Conservation (phyloP, 2,113 vertebrate genomes). For the Chaetodon trifascialis region DNA sequence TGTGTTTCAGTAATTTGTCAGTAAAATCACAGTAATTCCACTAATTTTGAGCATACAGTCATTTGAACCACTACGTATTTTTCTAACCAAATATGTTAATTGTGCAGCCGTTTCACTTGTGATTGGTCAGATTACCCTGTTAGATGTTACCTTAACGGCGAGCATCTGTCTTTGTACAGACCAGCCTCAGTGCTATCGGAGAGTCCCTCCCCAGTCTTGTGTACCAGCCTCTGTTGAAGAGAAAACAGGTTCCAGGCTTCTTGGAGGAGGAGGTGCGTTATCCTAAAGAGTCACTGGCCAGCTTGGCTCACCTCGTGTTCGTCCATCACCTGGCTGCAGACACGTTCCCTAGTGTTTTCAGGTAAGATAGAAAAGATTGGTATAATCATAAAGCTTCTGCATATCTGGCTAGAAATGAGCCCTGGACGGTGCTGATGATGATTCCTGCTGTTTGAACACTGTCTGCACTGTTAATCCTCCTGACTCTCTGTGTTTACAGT, state of each 20-base stretch:
- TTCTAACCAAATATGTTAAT: not conserved
- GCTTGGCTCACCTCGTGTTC: constrained; percentile 92
- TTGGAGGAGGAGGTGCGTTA: constrained; percentile 89
- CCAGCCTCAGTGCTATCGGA: constrained; percentile 71
- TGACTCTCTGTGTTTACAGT: constrained; percentile 78
- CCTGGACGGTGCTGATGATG: not conserved
- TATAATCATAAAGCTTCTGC: not conserved
- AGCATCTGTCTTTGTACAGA: constrained; percentile 36
- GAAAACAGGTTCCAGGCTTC: constrained; percentile 82
- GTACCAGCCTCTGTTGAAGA: constrained; percentile 77
- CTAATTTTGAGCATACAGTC: not conserved
- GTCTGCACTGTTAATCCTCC: not conserved
- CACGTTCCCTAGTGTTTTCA: constrained; percentile 91
- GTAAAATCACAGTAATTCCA: not conserved
- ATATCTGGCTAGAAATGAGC: not conserved
- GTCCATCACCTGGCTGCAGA: constrained; percentile 91
- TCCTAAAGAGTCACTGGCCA: constrained; percentile 89
- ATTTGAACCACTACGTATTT: not conserved
- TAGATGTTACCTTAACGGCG: not conserved
- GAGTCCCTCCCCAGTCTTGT: constrained; percentile 79
- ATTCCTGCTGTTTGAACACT: not conserved
- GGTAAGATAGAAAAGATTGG: constrained; percentile 75
- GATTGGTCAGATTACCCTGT: not conserved
- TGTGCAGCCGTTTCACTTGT: not conserved
- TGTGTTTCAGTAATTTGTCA: not conserved